Evolutionary conservation across 2,113 vertebrate species (phyloP).

Genomic region (Calyptomena viridis): DNA sequence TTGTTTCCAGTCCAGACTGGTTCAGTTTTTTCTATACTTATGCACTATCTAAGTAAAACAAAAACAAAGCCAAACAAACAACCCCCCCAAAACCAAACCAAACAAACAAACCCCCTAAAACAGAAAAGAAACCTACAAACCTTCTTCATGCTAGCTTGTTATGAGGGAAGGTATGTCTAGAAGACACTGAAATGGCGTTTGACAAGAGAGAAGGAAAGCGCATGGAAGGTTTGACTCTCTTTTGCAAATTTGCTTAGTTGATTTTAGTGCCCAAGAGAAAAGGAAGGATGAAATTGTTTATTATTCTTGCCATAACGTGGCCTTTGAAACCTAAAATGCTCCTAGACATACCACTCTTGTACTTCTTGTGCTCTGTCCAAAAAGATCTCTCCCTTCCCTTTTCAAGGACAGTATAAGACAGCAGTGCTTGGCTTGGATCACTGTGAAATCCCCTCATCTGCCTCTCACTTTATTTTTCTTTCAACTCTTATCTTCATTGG

Average conservation of each 20-base stretch:
- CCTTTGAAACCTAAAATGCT: slow-evolving; percentile 23
- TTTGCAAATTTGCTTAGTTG: slow-evolving; percentile 26
- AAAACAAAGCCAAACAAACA: not conserved
- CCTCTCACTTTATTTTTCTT: slow-evolving; percentile 11
- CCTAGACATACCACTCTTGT: not conserved
- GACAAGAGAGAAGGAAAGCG: not conserved
- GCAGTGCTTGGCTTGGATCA: not conserved
- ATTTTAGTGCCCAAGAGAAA: not conserved
- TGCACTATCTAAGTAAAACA: not conserved
- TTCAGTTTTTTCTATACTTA: not conserved
- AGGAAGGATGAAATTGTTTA: not conserved
- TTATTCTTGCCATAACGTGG: not conserved
- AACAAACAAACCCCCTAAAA: too few relatives aligned
- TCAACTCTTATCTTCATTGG: not conserved
- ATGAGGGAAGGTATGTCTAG: not conserved
- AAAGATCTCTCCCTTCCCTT: not conserved
- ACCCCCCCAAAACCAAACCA: not conserved
- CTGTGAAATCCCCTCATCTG: slow-evolving; percentile 9
- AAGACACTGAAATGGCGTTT: not conserved
- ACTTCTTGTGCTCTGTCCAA: not conserved
- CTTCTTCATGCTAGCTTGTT: too few relatives aligned
- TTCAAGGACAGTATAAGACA: slow-evolving; percentile 19
- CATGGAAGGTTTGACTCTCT: not conserved
- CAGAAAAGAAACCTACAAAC: too few relatives aligned
- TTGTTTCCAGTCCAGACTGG: not conserved